Base-by-base conservation (phyloP, 2,888 invertebrate species). In the Chaetoderma sp. region DNA sequence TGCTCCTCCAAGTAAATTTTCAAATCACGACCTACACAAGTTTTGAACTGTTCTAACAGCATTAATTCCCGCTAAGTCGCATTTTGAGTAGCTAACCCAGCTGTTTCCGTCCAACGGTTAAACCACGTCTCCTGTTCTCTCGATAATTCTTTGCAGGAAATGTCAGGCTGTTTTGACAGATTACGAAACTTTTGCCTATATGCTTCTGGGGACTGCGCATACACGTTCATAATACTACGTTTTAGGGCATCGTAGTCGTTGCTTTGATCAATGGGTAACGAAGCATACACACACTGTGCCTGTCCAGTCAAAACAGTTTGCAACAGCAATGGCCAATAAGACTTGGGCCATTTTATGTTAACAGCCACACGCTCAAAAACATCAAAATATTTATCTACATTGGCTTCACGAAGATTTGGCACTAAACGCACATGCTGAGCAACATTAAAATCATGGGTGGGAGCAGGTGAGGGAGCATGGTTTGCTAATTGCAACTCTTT, bases 151-250 rank as follows among this genome's bases (percentile, higher is more conserved):
- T 49, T 52, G 25, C 49, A 47, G 8, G 42, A 60, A 21, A 23
- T 4, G n/a, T n/a, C n/a, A 44, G 18, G 18, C n/a, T n/a, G n/a
- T n/a, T n/a, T n/a, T n/a, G n/a, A n/a, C n/a, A n/a, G n/a, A n/a
- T n/a, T n/a, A 27, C 63, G n/a, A 47, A 63, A 60, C 23, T 60
- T 58, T 33, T 49, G 47, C 6, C 63, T 4, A 33, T 61, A 63
- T 13, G 59, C 63, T 30, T 60, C 63, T 25, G 63, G 63, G 4
- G 60, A 32, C n/a, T 60, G 59, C 27, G 59, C 63, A 39, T 63
- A 63, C 10, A 50, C 49, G n/a, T 62, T 62, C 27, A 49, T 42
- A 13, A 63, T 32, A 8, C 4, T 36, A 6, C n/a, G 3, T 30
- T 63, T 63, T 23, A 63, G 50, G 13, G 27, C 18, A 1, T 63